Conservation (phyloP, 2,797 vertebrate genomes). For the Rachycentron canadum region DNA sequence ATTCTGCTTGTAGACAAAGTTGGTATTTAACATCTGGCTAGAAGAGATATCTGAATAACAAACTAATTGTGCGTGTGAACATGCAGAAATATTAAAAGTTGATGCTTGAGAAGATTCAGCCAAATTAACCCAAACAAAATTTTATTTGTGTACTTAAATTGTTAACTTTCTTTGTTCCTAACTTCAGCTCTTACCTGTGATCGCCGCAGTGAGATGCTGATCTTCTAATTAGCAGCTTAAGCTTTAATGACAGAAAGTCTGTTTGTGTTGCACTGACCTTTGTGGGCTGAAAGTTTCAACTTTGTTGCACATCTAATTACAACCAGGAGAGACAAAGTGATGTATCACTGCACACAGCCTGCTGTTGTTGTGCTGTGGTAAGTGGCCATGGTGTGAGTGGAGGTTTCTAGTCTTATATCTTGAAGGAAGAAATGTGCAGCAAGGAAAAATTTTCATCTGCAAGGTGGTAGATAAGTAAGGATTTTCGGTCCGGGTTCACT, state of each 20-base stretch:
- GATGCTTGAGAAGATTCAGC: background rate
- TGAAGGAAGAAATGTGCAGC: background rate
- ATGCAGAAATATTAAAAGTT: background rate
- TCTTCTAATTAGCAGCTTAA: constrained; percentile 10
- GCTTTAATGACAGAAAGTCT: background rate
- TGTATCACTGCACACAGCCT: background rate
- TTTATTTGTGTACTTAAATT: background rate
- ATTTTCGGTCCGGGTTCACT: background rate
- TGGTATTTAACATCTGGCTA: background rate
- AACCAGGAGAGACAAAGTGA: background rate
- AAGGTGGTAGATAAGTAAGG: constrained; percentile 43
- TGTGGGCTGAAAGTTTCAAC: constrained; percentile 8
- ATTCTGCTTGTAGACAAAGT: background rate
- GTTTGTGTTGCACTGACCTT: background rate
- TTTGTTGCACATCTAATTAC: constrained; percentile 11
- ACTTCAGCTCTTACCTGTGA: background rate
- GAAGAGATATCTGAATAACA: background rate
- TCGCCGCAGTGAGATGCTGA: background rate
- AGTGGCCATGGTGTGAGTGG: background rate
- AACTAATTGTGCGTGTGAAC: constrained; percentile 4
- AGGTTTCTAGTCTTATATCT: background rate
- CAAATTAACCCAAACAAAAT: background rate
- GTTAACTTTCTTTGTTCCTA: background rate
- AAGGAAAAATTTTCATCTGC: background rate
- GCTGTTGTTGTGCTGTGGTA: background rate